These are phyloP conservation scores for Callipepla squamata DNA, from an alignment of 2,113 vertebrate genomes.

Conservation along the genomic window DNA sequence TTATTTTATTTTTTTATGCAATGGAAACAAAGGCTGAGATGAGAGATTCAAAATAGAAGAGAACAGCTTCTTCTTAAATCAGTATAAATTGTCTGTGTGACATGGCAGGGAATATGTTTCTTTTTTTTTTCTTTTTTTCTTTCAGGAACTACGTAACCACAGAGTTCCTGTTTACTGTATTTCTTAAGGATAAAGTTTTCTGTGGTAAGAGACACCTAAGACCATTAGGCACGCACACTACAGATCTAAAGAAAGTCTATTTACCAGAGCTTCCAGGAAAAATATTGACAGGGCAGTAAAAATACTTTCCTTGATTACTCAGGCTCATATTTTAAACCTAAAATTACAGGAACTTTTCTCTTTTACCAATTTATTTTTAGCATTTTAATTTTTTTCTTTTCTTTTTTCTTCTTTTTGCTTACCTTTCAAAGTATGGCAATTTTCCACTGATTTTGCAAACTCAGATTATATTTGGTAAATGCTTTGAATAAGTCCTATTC, in stretches of 20 bases:
- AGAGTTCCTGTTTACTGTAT: conserved; percentile 82
- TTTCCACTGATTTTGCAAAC: conserved; percentile 67
- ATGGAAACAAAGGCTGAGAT: conserved; percentile 49
- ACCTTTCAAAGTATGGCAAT: conserved; percentile 62
- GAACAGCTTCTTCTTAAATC: conserved; percentile 57
- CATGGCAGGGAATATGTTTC: conserved; percentile 47
- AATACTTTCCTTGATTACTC: conserved; percentile 87
- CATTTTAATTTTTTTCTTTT: conserved; percentile 66
- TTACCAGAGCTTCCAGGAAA: conserved; percentile 82
- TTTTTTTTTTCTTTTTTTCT: conserved; percentile 39
- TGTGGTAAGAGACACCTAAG: conserved; percentile 80
- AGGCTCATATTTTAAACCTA: conserved; percentile 79
- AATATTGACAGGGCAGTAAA: conserved; percentile 87
- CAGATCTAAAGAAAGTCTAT: conserved; percentile 80
- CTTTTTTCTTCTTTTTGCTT: conserved; percentile 40
- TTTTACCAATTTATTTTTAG: conserved; percentile 82
- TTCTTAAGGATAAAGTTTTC: conserved; percentile 81
- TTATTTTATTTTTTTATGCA: background rate
- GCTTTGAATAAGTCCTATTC: background rate
- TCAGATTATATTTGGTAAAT: conserved; percentile 24
- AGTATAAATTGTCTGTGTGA: conserved; percentile 63
- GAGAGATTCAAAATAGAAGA: conserved; percentile 38
- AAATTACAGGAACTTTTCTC: conserved; percentile 83
- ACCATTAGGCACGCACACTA: conserved; percentile 73
- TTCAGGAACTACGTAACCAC: conserved; percentile 76